Conservation (phyloP, 2,888 invertebrate species). For the Dione juno region DNA sequence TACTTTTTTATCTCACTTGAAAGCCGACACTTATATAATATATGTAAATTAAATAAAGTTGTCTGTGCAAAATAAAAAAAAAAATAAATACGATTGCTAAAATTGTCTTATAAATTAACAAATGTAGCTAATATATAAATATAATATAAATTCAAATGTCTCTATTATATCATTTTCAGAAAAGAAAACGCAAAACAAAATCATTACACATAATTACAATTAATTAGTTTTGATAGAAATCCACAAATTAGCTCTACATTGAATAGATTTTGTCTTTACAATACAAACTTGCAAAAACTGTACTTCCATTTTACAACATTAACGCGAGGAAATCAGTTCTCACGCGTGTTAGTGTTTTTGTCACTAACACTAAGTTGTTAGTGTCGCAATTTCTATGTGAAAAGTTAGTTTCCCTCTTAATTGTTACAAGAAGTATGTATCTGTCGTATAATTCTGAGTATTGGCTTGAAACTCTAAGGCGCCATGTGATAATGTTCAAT, state of each 20-base stretch:
- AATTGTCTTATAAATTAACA: too few relatives aligned
- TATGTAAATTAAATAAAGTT: neutral
- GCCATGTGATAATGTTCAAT: neutral
- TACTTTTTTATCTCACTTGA: slow-evolving; percentile 13
- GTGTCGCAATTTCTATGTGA: slow-evolving; percentile 69
- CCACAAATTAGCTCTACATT: slow-evolving; percentile 4
- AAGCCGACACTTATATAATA: slow-evolving; percentile 4
- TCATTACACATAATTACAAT: neutral
- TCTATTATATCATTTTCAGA: neutral
- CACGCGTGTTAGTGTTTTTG: slow-evolving; percentile 62
- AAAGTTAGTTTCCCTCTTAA: slow-evolving; percentile 49
- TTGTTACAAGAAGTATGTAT: slow-evolving; percentile 17
- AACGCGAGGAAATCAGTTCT: slow-evolving; percentile 58
- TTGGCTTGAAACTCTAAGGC: neutral
- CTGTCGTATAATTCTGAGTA: neutral
- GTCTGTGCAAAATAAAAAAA: neutral
- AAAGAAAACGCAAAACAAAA: neutral
- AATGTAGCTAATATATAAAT: too few relatives aligned
- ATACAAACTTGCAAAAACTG: slow-evolving; percentile 18
- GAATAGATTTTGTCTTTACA: slow-evolving; percentile 14
- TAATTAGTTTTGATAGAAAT: slow-evolving; percentile 2
- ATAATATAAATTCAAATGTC: too few relatives aligned
- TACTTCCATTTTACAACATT: slow-evolving; percentile 45
- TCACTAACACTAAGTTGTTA: slow-evolving; percentile 35
- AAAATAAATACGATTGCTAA: too few relatives aligned